Evolutionary conservation across 2,797 vertebrate genomes (phyloP).

Genomic region (Aulostomus chinensis): DNA sequence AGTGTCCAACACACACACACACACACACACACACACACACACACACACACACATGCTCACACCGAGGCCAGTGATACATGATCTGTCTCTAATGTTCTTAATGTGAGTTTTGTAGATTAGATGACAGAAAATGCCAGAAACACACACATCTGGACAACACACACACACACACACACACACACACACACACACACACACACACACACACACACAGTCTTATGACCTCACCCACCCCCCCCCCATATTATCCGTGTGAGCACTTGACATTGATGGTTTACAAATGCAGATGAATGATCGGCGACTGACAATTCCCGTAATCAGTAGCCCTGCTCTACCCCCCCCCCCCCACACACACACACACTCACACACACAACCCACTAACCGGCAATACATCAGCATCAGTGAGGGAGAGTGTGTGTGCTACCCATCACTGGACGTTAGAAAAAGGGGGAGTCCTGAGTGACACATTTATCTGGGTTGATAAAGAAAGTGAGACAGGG

Average conservation of each 20-base stretch:
- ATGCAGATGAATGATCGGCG: constrained; percentile 73
- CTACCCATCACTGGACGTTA: constrained; percentile 67
- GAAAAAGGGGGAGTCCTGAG: constrained; percentile 64
- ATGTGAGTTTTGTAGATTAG: constrained; percentile 67
- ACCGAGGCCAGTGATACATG: constrained; percentile 62
- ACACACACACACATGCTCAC: constrained; percentile 11
- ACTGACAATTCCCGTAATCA: constrained; percentile 73
- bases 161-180: neutral
- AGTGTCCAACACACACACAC: constrained; percentile 8
- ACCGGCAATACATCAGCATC: constrained; percentile 52
- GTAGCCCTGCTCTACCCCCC: constrained; percentile 47
- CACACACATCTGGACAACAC: constrained; percentile 16
- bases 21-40: constrained; percentile 8
- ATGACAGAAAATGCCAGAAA: constrained; percentile 58
- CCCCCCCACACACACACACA: neutral
- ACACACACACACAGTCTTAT: constrained; percentile 1
- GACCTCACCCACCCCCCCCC: neutral
- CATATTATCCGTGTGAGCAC: constrained; percentile 15
- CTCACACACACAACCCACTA: constrained; percentile 18
- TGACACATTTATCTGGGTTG: constrained; percentile 67
- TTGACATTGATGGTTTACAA: constrained; percentile 76
- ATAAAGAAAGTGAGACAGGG: constrained; percentile 5
- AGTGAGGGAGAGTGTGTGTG: constrained; percentile 20
- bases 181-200: neutral
- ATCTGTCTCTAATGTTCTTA: constrained; percentile 72